Percentiles rank a stretch among this genome's conserved stretches.
Evolutionary conservation across 2,888 invertebrate species (phyloP).

Genomic region (Acronicta leporina): DNA sequence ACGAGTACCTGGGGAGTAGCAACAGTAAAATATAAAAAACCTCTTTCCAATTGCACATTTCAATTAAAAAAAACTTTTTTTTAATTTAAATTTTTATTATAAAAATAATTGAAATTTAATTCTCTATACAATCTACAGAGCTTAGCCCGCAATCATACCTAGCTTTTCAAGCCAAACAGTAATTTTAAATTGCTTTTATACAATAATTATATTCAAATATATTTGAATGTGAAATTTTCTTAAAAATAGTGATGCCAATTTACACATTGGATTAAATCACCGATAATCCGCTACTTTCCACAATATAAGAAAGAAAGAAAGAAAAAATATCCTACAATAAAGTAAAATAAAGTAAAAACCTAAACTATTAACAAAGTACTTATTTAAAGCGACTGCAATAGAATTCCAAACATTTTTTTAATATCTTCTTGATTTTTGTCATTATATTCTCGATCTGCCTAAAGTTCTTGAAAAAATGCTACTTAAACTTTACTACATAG

Average conservation of each 20-base stretch:
- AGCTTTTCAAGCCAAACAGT: slow-evolving; percentile 79
- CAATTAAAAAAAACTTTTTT: slow-evolving; percentile 54
- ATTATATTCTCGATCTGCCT: not conserved
- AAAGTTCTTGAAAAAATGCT: slow-evolving; percentile 9
- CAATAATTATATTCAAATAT: slow-evolving; percentile 27
- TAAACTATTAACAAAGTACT: no score
- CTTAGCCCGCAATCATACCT: slow-evolving; percentile 79
- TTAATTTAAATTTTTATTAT: slow-evolving; percentile 75
- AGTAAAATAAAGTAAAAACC: no score
- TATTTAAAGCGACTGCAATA: not conserved
- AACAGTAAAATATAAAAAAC: no score
- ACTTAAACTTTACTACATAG: slow-evolving; percentile 2
- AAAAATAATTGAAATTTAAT: slow-evolving; percentile 86
- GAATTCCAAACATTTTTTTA: no score
- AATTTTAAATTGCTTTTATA: slow-evolving; percentile 48
- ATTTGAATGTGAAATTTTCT: slow-evolving; percentile 23
- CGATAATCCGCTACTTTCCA: not conserved
- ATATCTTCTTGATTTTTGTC: no score
- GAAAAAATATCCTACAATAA: no score
- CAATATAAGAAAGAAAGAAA: no score
- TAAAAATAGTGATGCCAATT: slow-evolving; percentile 39
- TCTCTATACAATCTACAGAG: slow-evolving; percentile 77
- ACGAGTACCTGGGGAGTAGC: no score
- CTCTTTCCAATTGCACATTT: no score
- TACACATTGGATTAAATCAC: slow-evolving; percentile 45